Base-by-base conservation (phyloP, 2,888 invertebrate genomes). In the Oligia fasciuncula region DNA sequence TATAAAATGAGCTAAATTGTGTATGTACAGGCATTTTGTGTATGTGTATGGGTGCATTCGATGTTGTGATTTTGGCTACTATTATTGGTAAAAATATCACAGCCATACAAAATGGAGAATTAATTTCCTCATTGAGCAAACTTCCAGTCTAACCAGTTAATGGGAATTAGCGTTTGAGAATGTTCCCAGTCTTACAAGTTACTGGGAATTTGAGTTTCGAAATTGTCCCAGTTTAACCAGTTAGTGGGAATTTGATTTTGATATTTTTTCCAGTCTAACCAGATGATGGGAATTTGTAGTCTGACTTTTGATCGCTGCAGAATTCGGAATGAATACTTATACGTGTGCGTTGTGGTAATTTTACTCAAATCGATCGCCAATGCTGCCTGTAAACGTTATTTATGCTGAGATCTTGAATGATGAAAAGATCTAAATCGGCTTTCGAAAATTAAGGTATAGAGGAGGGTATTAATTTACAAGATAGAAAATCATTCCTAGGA, bases 401-500 rank as follows among this genome's bases (percentile, higher is more conserved):
- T 60, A 71, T 77, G 68, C 77, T 79, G 63, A 77, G 57, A 60
- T 60, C 57, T 60, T 60, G 57, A 54, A 73, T 73, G 51, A 68
- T 73, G 57, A 75, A 80, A 80, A 79, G 54, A 65, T 68, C 51
- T 51, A 23, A 57, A 51, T 77, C 75, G 69, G 78, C 79, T 84
- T 81, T 80, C 62, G 40, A 76, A 54, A 73, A 73, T 65, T n/a
- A 57, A 65, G 35, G 40, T 77, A n/a, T 69, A 68, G 43, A 67
- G 23, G 54, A 84, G 73, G 77, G 80, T 76, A 76, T 73, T 63
- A 62, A 62, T 81, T 79, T 62, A 72, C 68, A 70, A 77, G n/a
- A 68, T 81, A 78, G 74, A 77, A 76, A 84, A 79, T 79, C 85
- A 86, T 86, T 86, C 85, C 86, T 76, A 77, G 74, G 75, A 51